Evolutionary conservation across 2,797 vertebrate species (phyloP), one percentile per base, ranked within the genome.

Genomic region (Borostomias antarcticus): DNA sequence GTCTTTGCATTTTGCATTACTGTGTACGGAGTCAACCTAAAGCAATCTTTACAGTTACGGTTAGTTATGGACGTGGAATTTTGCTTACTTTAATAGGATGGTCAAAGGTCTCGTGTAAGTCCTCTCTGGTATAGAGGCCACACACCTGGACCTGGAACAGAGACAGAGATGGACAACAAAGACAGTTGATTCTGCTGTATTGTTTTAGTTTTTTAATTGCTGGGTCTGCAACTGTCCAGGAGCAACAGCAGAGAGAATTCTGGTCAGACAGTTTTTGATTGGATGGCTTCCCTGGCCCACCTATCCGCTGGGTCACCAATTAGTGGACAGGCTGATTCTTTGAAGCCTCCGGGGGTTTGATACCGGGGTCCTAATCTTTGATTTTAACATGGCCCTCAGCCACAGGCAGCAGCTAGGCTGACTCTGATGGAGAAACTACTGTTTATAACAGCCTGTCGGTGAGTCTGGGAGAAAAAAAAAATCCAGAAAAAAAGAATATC

Each of bases 31-130:
- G 15, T 43, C 40, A 43, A n/a, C n/a, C n/a, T 43, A 17, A 11
- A 43, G 40, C 40, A 43, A 2, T 43, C 3, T 43, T 43, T 3
- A 43, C 13, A 43, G 15, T 1, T 8, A 47, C 21, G 10, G 23
- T 19, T 25, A 51, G 15, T 8, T 8, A 45, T 13, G 15, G 40
- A n/a, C n/a, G n/a, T n/a, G n/a, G 52, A 54, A 30, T 7, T 40
- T 33, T 15, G 71, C 95, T 92, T 93, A 98, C 98, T 94, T 99
- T 99, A 87, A 99, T 93, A 73, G 97, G 97, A 87, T 95, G 98
- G 90, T 99, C 96, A 82, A 99, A 98, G 1, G 91, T 98, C 84
- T 98, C 96, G 11, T 98, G 96, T 87, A 97, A 98, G 85, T 96
- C 97, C 86, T 98, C 97, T 40, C 95, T 94, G 28, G 96, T 96